Percentiles rank a stretch among this genome's conserved stretches.
phyloP scores from a whole-genome alignment of 2,113 vertebrate genomes.

The Nycticorax nycticorax region DNA sequence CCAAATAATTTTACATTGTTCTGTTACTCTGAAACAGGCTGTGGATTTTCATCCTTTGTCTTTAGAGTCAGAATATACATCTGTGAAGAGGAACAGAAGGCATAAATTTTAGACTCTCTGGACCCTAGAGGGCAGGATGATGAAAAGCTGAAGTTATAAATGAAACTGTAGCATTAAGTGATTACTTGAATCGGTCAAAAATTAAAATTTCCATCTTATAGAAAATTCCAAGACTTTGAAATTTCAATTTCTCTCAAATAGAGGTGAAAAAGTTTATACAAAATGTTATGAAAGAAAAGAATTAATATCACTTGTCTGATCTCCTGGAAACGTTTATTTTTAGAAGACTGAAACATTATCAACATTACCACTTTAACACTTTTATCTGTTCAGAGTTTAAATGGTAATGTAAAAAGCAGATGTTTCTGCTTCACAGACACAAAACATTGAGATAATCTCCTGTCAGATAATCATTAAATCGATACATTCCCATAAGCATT shows the following conservation, averaged over 20 bases:
- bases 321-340: not conserved
- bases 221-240: not conserved
- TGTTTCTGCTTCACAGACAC: not conserved
- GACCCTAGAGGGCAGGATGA: not conserved
- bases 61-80: not conserved
- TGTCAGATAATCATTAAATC: not conserved
- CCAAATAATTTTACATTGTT: conserved; percentile 1
- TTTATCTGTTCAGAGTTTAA: not conserved
- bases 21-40: not conserved
- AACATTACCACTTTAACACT: not conserved
- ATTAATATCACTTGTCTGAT: not conserved
- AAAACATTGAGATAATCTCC: conserved; percentile 1
- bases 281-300: not conserved
- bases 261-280: not conserved
- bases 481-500: not conserved
- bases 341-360: not conserved
- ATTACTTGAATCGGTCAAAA: not conserved
- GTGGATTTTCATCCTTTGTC: not conserved
- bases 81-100: not conserved
- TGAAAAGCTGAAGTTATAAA: not conserved
- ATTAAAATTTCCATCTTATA: not conserved
- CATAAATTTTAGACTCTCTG: not conserved
- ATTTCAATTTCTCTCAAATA: not conserved
- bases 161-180: not conserved
- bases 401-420: not conserved